Evolutionary conservation across 1,140 invertebrate genomes (phyloP).

Genomic region (Antheraea mylitta): DNA sequence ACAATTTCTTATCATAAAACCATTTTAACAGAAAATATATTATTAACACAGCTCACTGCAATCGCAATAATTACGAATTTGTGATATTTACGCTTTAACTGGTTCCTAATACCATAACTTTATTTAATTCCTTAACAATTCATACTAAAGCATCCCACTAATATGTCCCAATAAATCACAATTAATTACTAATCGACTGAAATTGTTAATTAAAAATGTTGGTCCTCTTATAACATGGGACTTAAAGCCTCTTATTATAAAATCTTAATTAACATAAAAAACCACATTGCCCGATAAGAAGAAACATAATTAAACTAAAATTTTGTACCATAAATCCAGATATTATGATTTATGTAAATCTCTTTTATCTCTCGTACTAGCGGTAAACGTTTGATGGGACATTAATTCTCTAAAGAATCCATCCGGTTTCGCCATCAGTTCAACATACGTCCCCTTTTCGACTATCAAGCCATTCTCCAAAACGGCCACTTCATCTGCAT

Average conservation of each 20-base stretch:
- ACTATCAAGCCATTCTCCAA: conserved; percentile 89
- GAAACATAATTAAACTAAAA: neutral
- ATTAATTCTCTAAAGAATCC: conserved; percentile 66
- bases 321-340: neutral
- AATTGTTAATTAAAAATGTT: neutral
- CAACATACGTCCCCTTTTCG: conserved; percentile 89
- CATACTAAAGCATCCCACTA: neutral
- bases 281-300: neutral
- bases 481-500: conserved; percentile 94
- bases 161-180: neutral
- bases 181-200: neutral
- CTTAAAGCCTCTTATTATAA: neutral
- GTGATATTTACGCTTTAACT: no score
- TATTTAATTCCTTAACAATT: neutral
- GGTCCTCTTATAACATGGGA: neutral
- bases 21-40: neutral
- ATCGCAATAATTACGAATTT: neutral
- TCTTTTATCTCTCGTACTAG: conserved; percentile 39
- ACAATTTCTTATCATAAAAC: neutral
- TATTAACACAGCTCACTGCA: neutral
- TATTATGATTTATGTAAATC: conserved; percentile 38
- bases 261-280: neutral
- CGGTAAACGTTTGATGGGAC: conserved; percentile 54
- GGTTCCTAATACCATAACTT: no score
- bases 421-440: conserved; percentile 55